Evolutionary conservation across 2,888 invertebrate genomes (phyloP).

Genomic region (Orchestes rusci): DNA sequence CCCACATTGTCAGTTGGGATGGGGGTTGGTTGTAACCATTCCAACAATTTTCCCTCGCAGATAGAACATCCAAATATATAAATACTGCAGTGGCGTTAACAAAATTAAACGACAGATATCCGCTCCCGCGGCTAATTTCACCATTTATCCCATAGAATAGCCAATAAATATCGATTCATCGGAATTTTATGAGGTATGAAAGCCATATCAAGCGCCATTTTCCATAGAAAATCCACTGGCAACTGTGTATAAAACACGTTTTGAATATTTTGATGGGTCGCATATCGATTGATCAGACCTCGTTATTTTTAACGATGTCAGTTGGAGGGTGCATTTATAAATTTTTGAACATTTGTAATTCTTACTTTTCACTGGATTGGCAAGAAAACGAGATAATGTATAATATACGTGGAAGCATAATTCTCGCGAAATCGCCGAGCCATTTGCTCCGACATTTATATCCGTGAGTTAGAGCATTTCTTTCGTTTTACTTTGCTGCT

Average conservation of each 20-base stretch:
- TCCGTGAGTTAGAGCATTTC: conserved; percentile 44
- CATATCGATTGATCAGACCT: conserved; percentile 42
- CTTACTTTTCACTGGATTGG: no score
- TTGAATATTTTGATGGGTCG: conserved; percentile 41
- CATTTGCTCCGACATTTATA: conserved; percentile 43
- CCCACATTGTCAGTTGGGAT: no score
- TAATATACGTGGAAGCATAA: no score
- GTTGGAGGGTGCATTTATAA: no score
- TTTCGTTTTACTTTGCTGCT: conserved; percentile 45
- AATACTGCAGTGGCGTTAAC: no score
- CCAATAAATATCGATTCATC: conserved; percentile 29
- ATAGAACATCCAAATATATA: no score
- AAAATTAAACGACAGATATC: no score
- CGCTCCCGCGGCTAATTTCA: conserved; percentile 25
- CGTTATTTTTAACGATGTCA: conserved; percentile 45
- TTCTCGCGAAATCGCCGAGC: conserved; percentile 40
- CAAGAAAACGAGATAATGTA: no score
- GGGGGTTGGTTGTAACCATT: no score
- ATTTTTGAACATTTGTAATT: no score
- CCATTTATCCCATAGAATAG: conserved; percentile 23
- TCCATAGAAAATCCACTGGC: conserved; percentile 39
- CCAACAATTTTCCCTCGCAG: no score
- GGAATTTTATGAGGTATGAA: conserved; percentile 31
- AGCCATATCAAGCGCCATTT: conserved; percentile 33
- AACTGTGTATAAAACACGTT: conserved; percentile 41